These are phyloP conservation scores for Melipona bicolor DNA, from an alignment of 2,888 invertebrate genomes.

Conservation along the genomic window DNA sequence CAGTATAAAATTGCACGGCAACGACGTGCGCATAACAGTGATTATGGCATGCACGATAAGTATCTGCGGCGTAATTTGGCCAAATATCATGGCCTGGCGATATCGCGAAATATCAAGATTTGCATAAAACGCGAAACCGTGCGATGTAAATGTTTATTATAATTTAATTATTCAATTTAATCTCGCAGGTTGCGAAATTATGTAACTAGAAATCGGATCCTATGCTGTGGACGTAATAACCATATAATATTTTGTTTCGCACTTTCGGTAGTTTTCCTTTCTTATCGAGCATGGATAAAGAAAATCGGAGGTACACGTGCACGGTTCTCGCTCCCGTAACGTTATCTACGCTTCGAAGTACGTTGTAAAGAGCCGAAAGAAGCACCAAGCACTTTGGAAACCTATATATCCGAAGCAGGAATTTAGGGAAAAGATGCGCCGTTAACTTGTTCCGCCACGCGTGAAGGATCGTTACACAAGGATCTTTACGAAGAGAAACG, in stretches of 20 bases:
- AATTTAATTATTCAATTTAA: neutral
- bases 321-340: neutral
- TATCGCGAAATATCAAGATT: neutral
- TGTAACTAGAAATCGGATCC: neutral
- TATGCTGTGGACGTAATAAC: neutral
- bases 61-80: neutral
- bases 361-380: neutral
- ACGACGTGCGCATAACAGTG: neutral
- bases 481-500: slow-evolving; percentile 44
- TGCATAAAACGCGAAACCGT: neutral
- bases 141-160: neutral
- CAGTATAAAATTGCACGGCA: too few species aligned
- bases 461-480: slow-evolving; percentile 26
- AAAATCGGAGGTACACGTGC: too few species aligned
- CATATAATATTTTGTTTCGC: neutral
- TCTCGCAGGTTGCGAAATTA: neutral
- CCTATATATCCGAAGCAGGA: neutral
- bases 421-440: neutral
- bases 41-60: neutral
- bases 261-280: neutral
- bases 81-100: too few species aligned
- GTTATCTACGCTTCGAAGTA: neutral
- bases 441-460: slow-evolving; percentile 23
- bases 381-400: neutral
- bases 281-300: neutral